Evolutionary conservation across 1,140 invertebrate genomes (phyloP), one percentile per base, ranked within the genome.

Genomic region (Homalodisca vitripennis): DNA sequence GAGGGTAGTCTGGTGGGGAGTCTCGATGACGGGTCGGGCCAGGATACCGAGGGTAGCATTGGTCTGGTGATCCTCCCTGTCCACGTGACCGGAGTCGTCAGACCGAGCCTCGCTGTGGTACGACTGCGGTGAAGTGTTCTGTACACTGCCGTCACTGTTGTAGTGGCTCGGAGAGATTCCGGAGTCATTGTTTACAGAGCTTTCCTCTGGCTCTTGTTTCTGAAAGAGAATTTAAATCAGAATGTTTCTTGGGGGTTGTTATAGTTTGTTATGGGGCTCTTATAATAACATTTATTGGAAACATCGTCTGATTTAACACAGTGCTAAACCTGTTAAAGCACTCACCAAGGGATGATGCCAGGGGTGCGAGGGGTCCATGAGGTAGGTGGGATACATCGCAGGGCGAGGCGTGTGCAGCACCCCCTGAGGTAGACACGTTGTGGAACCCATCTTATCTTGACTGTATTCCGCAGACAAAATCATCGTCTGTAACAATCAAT

Each of bases 141-240:
- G 31, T 6, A 46, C 17, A 26, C 41, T 66, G 32, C 63, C 41
- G 63, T 66, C 32, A 46, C 41, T 46, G 32, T 46, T 46, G 63
- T 46, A 66, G 34, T 46, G 32, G 31, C 20, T 46, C 30, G 63
- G 63, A 1, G 32, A 66, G 26, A 66, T 46, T 1, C 63, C 63
- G 17, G 63, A 66, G 32, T 66, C 63, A 27, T 66, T 66, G 32
- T 66, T 66, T 20, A 13, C n/a, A 20, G 62, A 32, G 17, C 6
- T 10, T 3, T 66, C 63, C 41, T 66, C 63, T 24, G 32, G 32
- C 26, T 66, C 63, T 66, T 66, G 63, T 46, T 66, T 66, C 63
- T 66, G 63, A 22, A 66, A 47, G 14, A 64, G 27, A 64, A 62
- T n/a, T n/a, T n/a, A n/a, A n/a, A n/a, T n/a, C n/a, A n/a, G n/a